These are phyloP conservation scores for Rhabdornis inornatus DNA, from an alignment of 2,113 vertebrate genomes.

Conservation along the genomic window DNA sequence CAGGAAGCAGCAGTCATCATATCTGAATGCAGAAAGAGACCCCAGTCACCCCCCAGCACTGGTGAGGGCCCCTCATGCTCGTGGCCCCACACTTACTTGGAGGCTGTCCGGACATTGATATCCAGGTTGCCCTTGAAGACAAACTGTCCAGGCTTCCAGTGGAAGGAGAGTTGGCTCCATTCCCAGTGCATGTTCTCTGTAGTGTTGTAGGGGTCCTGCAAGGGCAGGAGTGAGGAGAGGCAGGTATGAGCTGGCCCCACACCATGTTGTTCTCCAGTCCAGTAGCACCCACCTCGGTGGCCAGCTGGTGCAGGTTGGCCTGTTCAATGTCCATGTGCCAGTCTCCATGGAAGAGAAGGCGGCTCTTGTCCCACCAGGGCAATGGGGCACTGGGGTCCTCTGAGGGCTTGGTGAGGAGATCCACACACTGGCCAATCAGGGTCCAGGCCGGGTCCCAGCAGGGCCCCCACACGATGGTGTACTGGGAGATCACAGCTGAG, in stretches of 20 bases:
- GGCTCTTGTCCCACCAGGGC: conserved; percentile 98
- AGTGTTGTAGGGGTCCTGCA: conserved; percentile 96
- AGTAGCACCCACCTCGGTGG: conserved; percentile 83
- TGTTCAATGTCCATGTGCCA: conserved; percentile 96
- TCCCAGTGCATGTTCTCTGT: conserved; percentile 99
- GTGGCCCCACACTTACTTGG: conserved; percentile 82
- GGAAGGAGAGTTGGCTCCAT: conserved; percentile 89
- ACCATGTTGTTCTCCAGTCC: rapidly evolving
- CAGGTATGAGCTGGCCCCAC: background rate
- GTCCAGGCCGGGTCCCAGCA: conserved; percentile 99
- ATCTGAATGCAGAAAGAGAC: conserved; percentile 71
- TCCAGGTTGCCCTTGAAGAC: conserved; percentile 92
- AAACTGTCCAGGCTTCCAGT: conserved; percentile 93
- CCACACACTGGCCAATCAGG: conserved; percentile 90
- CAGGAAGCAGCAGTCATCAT: conserved; percentile 97
- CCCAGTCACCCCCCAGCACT: background rate
- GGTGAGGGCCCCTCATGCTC: background rate
- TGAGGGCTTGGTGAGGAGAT: conserved; percentile 92
- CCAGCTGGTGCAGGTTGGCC: conserved; percentile 94
- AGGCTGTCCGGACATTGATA: conserved; percentile 94
- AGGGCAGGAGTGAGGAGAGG: background rate
- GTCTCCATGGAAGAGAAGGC: conserved; percentile 87
- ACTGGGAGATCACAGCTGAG: conserved; percentile 89
- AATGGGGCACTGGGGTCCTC: conserved; percentile 87
- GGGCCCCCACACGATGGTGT: conserved; percentile 96